Evolutionary conservation across 2,797 vertebrate species (phyloP), one percentile per base, ranked within the genome.

Genomic region (Rousettus madagascariensis): DNA sequence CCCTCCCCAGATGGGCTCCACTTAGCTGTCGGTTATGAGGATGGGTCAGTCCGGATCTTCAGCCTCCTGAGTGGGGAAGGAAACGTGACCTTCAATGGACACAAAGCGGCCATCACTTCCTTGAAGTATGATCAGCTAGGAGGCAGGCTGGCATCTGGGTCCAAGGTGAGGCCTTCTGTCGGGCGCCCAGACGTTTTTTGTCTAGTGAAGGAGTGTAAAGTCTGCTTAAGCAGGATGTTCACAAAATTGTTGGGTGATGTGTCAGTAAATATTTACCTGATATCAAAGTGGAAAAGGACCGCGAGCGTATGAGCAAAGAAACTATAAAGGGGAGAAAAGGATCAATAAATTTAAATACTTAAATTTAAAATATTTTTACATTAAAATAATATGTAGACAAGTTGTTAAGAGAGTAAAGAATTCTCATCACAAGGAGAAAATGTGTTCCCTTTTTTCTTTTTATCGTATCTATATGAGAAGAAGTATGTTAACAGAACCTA

Each of bases 11-110:
- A 99, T 20, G 99, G 99, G 10, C 86, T 99, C 68, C 99, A 99
- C 77, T 96, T 99, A 69, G 99, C 99, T 4, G 99, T 99, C 95
- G 99, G 99, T 1, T 99, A 99, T 49, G 99, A 99, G 95, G 99
- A 99, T 46, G 99, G 99, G 0, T 98, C 99, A 0, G 98, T 99
- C 88, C 98, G 98, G 43, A 97, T 99, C 94, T 99, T 99, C 97
- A 99, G 97, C 97, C 98, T 99, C 55, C 95, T 99, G 12, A 99
- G 98, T 1, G 99, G 99, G 0, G 99, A 99, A 98, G 99, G 98
- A 28, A 98, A 94, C 5, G 97, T 99, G 75, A 99, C 99, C 33
- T 99, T 99, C 98, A 99, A 98, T n/a, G 99, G 99, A 26, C 99
- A 99, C 98, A 99, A 99, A 98, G 99, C 99, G 1, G 99, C 99